phyloP scores from a whole-genome alignment of 2,888 invertebrate genomes.

The Cyrtodaria siliqua region DNA sequence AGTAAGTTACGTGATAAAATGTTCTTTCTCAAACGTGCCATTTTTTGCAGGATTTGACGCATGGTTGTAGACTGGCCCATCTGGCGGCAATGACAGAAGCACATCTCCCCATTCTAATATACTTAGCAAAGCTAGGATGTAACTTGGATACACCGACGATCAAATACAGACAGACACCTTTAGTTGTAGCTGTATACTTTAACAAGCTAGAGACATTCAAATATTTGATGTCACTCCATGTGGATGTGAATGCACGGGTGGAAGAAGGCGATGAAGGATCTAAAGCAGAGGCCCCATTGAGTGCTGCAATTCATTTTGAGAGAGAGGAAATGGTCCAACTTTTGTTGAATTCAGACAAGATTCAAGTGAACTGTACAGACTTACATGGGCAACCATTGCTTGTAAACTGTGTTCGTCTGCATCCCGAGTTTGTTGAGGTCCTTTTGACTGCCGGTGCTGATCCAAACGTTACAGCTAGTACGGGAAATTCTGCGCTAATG shows the following conservation, averaged over 20 bases:
- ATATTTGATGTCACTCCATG: constrained; percentile 61
- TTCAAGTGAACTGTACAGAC: constrained; percentile 64
- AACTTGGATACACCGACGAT: constrained; percentile 58
- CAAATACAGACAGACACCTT: constrained; percentile 55
- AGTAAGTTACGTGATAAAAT: too few relatives aligned
- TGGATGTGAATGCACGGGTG: constrained; percentile 63
- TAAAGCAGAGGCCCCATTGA: constrained; percentile 48
- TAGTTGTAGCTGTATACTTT: constrained; percentile 67
- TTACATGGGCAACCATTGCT: constrained; percentile 66
- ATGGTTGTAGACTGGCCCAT: constrained; percentile 33
- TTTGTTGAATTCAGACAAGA: constrained; percentile 50
- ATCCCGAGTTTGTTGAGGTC: constrained; percentile 59
- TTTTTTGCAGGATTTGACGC: too few relatives aligned
- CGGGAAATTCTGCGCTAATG: constrained; percentile 69
- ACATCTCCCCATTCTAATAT: constrained; percentile 28
- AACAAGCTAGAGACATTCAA: constrained; percentile 57
- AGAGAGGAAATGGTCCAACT: constrained; percentile 62
- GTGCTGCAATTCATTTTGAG: constrained; percentile 65
- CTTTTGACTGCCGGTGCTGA: constrained; percentile 77
- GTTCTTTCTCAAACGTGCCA: too few relatives aligned
- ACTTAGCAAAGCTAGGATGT: constrained; percentile 37
- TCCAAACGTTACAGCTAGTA: constrained; percentile 60
- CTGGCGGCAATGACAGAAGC: constrained; percentile 29
- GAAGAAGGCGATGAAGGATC: constrained; percentile 14
- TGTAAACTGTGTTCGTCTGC: constrained; percentile 63